Evolutionary conservation across 2,113 vertebrate species (phyloP), one percentile per base, ranked within the genome.

Genomic region (Fulica atra): DNA sequence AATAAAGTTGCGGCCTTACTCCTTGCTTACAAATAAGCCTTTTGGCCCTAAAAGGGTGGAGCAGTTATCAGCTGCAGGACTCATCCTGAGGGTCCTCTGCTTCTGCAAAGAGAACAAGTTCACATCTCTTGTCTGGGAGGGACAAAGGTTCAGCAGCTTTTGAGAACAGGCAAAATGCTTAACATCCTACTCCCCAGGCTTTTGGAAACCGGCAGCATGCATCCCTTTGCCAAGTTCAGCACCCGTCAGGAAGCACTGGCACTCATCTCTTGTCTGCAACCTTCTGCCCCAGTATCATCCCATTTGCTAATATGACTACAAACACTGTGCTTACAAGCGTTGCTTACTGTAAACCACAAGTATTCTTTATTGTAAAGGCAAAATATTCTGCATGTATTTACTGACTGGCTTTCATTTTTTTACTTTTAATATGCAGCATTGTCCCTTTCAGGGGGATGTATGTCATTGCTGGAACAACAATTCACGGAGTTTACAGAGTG

Each of bases 401-500:
- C 88, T 79, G 83, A 54, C 35, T 89, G 44, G 35, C 60, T 94
- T 95, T 94, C 36, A 57, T 48, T 64, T 18, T 36, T 96, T 88
- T 38, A 31, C 74, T 90, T 77, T 88, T 64, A 65, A 54, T 13
- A n/a, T 68, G 68, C 76, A 63, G 17, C 54, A 29, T 46, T 93
- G 65, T 89, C 29, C 38, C 23, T 84, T 91, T 74, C 88, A 48
- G 28, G 81, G 71, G 44, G 5, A 61, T 15, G 21, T 21, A 31
- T 64, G 35, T 20, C 24, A 78, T 60, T 86, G 16, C 38, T 77
- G 69, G 14, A 81, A 68, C 44, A 60, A 71, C 9, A 4, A 61
- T 77, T 91, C 87, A 70, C 28, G 80, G 63, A 70, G 81, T 92
- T 95, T 90, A 96, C 89, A 92, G 29, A 92, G 13, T 4, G 6